Evolutionary conservation across 2,113 vertebrate genomes (phyloP), one percentile per base, ranked within the genome.

Genomic region (Microcebus ravelobensis): DNA sequence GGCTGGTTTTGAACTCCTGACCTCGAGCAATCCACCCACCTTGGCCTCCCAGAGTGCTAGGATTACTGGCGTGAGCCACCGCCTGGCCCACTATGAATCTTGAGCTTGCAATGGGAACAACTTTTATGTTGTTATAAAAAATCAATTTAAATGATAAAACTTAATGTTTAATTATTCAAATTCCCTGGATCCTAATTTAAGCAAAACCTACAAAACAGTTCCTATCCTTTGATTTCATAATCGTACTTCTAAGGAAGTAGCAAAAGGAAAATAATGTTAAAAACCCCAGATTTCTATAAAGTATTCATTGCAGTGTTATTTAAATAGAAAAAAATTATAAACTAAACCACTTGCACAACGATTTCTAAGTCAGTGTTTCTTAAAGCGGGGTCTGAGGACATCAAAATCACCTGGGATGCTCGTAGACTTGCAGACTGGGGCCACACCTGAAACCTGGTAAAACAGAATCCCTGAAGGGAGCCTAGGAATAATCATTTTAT

Each of bases 101-200:
- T 87, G 81, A 96, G 79, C n/a, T 91, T 91, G 59, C 25, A 39
- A 57, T 92, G 79, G 81, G 61, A 76, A 57, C 70, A 94, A 42
- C 45, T 70, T 91, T 96, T 59, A 45, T 80, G 45, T 74, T 92
- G 87, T 90, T 65, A 80, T 65, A 90, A 83, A 97, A 97, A 89
- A 57, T 81, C 85, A 8, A 80, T 87, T 86, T 92, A 71, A 87
- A 77, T 71, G 82, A 68, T 79, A 68, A 45, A 86, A 89, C 36
- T 70, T 96, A 70, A 86, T 71, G 29, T 94, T 92, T 55, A 81
- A 65, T 95, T 80, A 76, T 70, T 93, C 65, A 97, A 63, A 94
- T 82, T 90, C 61, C 70, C 70, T 59, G 31, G 57, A 92, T 61
- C 67, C 27, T 79, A 45, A 59, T 74, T 59, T 83, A 67, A 67